These are phyloP conservation scores for Anolis sagrei DNA, from an alignment of 2,113 vertebrate genomes.

Conservation along the genomic window DNA sequence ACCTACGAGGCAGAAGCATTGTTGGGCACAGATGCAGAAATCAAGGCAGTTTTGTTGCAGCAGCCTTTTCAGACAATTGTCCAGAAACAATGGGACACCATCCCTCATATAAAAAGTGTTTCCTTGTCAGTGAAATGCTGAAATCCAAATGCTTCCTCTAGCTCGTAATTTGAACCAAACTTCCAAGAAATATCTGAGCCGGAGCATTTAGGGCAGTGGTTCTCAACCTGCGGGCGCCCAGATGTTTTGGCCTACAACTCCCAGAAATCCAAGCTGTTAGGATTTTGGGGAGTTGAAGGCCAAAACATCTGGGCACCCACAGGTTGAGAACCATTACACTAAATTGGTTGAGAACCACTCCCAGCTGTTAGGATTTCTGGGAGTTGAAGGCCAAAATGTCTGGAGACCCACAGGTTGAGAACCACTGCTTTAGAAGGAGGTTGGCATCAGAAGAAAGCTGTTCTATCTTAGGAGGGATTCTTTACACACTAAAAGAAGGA, in stretches of 20 bases:
- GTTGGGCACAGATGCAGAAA: not conserved
- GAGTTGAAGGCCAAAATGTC: too few relatives aligned
- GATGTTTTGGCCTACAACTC: too few relatives aligned
- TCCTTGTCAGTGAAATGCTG: not conserved
- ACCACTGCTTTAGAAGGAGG: too few relatives aligned
- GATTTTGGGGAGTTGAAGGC: too few relatives aligned
- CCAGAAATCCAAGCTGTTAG: too few relatives aligned
- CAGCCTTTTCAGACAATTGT: not conserved
- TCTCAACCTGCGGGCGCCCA: too few relatives aligned
- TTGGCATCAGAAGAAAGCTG: not conserved
- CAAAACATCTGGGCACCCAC: too few relatives aligned
- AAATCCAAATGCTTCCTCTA: slow-evolving; percentile 25
- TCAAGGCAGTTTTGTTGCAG: not conserved
- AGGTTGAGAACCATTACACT: too few relatives aligned
- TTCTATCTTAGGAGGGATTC: not conserved
- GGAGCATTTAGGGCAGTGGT: not conserved
- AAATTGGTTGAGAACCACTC: too few relatives aligned
- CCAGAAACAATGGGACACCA: not conserved
- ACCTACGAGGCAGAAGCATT: not conserved
- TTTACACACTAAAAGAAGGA: not conserved
- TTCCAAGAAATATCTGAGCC: slow-evolving; percentile 1
- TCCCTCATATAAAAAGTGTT: not conserved
- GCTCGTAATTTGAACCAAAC: not conserved
- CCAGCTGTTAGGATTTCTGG: too few relatives aligned
- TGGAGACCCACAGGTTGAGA: too few relatives aligned